phyloP scores from a whole-genome alignment of 2,797 vertebrate genomes.

The Chelon labrosus region DNA sequence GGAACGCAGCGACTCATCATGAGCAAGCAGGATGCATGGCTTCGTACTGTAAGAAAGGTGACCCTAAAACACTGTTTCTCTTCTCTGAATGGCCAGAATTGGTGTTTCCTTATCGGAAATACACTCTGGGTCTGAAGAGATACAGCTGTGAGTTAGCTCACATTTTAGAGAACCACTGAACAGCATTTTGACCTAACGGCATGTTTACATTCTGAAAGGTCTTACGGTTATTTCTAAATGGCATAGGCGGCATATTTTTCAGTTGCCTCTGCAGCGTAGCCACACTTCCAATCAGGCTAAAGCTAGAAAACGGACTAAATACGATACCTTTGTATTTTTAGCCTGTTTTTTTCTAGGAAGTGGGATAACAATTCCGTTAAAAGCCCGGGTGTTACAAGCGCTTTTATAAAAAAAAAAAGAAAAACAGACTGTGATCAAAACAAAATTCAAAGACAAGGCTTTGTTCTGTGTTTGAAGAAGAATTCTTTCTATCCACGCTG shows the following conservation, averaged over 20 bases:
- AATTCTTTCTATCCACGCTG: no score
- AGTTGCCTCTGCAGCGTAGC: no score
- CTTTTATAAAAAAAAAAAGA: no score
- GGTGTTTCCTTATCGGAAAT: slow-evolving; percentile 28
- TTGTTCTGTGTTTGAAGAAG: no score
- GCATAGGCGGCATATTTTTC: background rate
- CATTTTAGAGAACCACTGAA: background rate
- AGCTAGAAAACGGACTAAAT: background rate
- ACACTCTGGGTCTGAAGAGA: slow-evolving; percentile 17
- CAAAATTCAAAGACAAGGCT: no score
- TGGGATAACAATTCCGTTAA: no score
- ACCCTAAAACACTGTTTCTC: slow-evolving; percentile 52
- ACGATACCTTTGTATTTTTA: background rate
- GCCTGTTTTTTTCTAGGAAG: no score
- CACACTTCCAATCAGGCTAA: background rate
- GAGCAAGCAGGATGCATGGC: slow-evolving; percentile 64
- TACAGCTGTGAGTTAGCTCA: background rate
- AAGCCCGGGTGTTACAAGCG: no score
- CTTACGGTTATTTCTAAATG: background rate
- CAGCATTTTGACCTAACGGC: background rate
- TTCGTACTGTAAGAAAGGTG: slow-evolving; percentile 57
- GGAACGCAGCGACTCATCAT: slow-evolving; percentile 62
- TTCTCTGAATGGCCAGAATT: slow-evolving; percentile 27
- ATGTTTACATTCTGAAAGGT: slow-evolving; percentile 7
- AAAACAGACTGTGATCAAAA: no score